Conservation (phyloP, 2,113 vertebrate species). For the Setophaga coronata region DNA sequence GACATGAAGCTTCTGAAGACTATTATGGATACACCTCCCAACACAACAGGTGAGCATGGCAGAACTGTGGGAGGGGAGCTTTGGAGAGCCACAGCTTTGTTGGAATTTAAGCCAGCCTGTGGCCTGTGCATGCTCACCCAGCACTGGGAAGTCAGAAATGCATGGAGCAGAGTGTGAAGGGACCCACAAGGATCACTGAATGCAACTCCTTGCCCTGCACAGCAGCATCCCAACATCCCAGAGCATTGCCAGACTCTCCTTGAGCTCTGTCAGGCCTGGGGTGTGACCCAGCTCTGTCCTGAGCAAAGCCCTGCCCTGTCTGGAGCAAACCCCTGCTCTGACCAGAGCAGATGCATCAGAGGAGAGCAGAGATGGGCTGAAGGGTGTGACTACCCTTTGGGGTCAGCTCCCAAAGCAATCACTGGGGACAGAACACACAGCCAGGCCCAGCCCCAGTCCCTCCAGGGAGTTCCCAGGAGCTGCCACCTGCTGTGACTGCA, state of each 20-base stretch:
- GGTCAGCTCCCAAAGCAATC: neutral
- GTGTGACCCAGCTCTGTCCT: neutral
- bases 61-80: neutral
- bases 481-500: neutral
- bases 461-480: neutral
- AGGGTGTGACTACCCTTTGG: neutral
- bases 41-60: conserved; percentile 79
- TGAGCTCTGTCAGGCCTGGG: neutral
- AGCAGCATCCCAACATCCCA: neutral
- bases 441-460: neutral
- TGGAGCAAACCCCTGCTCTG: neutral
- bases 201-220: neutral
- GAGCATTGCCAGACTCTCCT: neutral
- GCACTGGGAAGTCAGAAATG: neutral
- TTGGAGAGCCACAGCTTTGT: neutral
- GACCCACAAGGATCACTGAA: neutral
- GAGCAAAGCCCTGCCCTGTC: neutral
- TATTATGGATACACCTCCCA: conserved; percentile 87
- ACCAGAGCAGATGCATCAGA: neutral
- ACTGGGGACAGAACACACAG: neutral
- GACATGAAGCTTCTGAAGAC: conserved; percentile 96
- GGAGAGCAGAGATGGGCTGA: neutral
- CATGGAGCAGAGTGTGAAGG: neutral
- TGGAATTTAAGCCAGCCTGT: neutral
- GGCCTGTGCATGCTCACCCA: neutral